Conservation (phyloP, 2,797 vertebrate genomes). For the Onychomys arenicola region DNA sequence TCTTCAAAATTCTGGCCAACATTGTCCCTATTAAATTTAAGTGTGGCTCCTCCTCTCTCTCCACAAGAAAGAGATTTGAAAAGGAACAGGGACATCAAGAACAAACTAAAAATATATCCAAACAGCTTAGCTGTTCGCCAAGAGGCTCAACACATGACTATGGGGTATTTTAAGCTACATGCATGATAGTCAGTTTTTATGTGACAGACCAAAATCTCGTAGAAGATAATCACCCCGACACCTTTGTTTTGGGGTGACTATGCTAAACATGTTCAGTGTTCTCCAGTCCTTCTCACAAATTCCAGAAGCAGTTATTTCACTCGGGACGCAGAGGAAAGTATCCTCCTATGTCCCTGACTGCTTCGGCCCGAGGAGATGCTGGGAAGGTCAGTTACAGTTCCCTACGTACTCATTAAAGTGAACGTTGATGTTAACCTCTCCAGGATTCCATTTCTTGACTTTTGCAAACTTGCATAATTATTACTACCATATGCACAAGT, state of each 20-base stretch:
- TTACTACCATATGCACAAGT: not conserved
- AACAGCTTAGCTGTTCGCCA: not conserved
- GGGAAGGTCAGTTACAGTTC: not conserved
- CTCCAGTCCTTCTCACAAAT: conserved; percentile 29
- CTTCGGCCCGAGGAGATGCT: not conserved
- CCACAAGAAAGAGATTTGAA: not conserved
- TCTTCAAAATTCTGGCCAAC: conserved; percentile 25
- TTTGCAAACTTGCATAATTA: conserved; percentile 34
- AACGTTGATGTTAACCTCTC: not conserved
- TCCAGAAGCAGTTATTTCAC: not conserved
- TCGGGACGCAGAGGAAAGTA: not conserved
- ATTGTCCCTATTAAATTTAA: conserved; percentile 23
- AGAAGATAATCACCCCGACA: not conserved
- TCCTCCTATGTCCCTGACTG: not conserved
- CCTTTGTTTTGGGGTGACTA: not conserved
- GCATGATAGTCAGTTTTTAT: conserved; percentile 5
- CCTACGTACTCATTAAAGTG: not conserved
- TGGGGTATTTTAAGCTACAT: not conserved
- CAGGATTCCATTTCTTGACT: conserved; percentile 29
- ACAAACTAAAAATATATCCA: conserved; percentile 42
- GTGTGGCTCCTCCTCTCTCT: not conserved
- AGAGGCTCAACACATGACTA: not conserved
- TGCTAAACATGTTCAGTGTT: not conserved
- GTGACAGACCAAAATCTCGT: conserved; percentile 7
- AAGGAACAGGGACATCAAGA: conserved; percentile 23